Base-by-base conservation (phyloP, 2,113 vertebrate genomes). In the Apistogramma diplotaenia region DNA sequence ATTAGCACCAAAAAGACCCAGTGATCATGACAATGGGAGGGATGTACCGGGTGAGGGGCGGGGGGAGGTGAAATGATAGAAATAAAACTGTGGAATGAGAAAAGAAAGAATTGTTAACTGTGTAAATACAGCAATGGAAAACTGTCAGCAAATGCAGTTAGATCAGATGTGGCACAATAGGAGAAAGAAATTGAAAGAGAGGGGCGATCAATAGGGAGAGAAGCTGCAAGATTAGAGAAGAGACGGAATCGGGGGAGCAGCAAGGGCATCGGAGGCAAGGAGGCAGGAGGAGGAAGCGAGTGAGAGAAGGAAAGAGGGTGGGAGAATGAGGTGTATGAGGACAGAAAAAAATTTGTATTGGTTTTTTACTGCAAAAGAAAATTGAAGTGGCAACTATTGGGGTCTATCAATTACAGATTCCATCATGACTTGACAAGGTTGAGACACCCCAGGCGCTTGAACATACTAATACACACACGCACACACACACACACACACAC, bases 321-420 rank as follows among this genome's bases (percentile, higher is more conserved):
- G 35, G 49, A 1, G 6, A 77, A 51, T 4, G 57, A 21, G 65
- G 76, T 72, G 76, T 76, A 62, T 65, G 74, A 86, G 81, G 31
- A 8, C 40, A 31, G 65, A 33, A 59, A 29, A 29, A 79, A 21
- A 49, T 21, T 80, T 49, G 62, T 77, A n/a, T 57, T 65, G 81
- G 78, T 89, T 92, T 89, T 35, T 91, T 78, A 92, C 82, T 87
- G 82, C 77, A 74, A 77, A 83, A 92, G 84, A 94, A 91, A 90
- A 89, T 89, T 91, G 89, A 93, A 89, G 83, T 83, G 67, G 91
- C 82, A 84, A 58, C 88, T 89, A 86, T 89, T 81, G 84, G 78
- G 79, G 61, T 79, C 56, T 81, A 92, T 92, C 79, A 92, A 85
- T 92, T 89, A 91, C 76, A 91, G 87, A 91, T 92, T 92, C 87